Percentiles rank a stretch among this genome's conserved stretches.
phyloP scores from a whole-genome alignment of 2,888 invertebrate species.

The Fragum sueziense region DNA sequence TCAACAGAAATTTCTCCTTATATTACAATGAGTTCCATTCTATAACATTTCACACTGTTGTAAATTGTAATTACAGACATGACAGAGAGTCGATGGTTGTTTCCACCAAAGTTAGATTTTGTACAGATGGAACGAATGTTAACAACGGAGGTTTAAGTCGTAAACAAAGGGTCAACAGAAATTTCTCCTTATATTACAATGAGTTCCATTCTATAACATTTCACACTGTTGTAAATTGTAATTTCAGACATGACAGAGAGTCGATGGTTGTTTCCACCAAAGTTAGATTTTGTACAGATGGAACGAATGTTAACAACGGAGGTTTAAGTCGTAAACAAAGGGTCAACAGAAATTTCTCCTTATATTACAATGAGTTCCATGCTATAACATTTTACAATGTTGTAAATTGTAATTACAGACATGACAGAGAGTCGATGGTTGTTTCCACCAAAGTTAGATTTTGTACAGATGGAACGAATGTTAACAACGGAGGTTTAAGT shows the following conservation, averaged over 20 bases:
- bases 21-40: no score
- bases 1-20: no score
- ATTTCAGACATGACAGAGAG: slow-evolving; percentile 13
- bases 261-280: slow-evolving; percentile 17
- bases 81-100: slow-evolving; percentile 14
- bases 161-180: slow-evolving; percentile 68
- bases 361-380: no score
- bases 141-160: slow-evolving; percentile 73
- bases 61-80: no score
- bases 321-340: slow-evolving; percentile 75
- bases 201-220: no score
- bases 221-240: no score
- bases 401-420: no score
- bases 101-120: slow-evolving; percentile 9
- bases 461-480: not conserved
- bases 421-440: slow-evolving; percentile 8
- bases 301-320: slow-evolving; percentile 52
- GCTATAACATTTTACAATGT: no score
- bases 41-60: no score
- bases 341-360: no score
- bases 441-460: slow-evolving; percentile 16
- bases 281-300: not conserved
- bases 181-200: no score
- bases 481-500: slow-evolving; percentile 71
- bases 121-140: not conserved